A percentile compares a stretch with the other conserved stretches of the same genome.
phyloP scores from a whole-genome alignment of 2,888 invertebrate species.

The Dicyrtomina minuta region DNA sequence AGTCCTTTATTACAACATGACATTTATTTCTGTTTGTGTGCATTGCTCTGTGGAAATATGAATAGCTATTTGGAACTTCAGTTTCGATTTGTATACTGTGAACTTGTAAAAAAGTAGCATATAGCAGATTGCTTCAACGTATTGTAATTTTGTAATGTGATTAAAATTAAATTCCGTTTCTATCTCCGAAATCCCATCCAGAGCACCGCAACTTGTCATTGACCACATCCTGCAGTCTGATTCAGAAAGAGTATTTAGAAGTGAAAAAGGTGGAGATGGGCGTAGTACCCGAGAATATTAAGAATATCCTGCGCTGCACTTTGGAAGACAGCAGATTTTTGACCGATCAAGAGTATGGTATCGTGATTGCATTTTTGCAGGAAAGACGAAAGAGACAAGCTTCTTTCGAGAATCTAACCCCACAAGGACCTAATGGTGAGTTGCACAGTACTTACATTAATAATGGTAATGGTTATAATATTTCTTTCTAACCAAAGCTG shows the following conservation, averaged over 20 bases:
- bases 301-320: neutral
- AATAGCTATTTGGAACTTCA: neutral
- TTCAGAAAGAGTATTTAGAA: conserved; percentile 21
- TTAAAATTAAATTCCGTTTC: too few relatives aligned
- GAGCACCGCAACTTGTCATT: conserved; percentile 30
- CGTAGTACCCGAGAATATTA: conserved; percentile 10
- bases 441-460: too few relatives aligned
- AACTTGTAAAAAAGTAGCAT: neutral
- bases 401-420: conserved; percentile 22
- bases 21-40: too few relatives aligned
- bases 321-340: neutral
- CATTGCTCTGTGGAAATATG: conserved; percentile 6
- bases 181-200: too few relatives aligned
- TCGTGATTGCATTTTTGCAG: conserved; percentile 13
- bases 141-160: neutral
- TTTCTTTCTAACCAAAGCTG: too few relatives aligned
- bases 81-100: too few relatives aligned
- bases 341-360: conserved; percentile 16
- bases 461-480: too few relatives aligned
- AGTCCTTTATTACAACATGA: too few relatives aligned
- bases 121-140: neutral
- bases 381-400: conserved; percentile 18
- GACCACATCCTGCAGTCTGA: neutral
- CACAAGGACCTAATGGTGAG: too few relatives aligned
- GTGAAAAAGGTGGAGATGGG: conserved; percentile 21